Evolutionary conservation across 1,140 invertebrate species (phyloP), one percentile per base, ranked within the genome.

Genomic region (Drosophila baimaii): DNA sequence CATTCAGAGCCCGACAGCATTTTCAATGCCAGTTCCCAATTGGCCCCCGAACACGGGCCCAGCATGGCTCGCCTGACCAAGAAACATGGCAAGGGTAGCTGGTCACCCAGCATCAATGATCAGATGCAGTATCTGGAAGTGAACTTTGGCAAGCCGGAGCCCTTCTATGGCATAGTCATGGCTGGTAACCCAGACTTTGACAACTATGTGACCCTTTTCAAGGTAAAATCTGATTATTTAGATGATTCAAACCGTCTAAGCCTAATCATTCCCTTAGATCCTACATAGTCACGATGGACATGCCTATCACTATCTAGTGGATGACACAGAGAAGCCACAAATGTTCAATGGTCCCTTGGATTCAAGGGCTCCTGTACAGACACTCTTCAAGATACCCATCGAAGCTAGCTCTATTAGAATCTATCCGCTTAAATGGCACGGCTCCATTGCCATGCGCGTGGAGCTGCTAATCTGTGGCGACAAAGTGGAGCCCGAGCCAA

Each of bases 141-240:
- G 7, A 93, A 95, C 81, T 92, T 97, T 7, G 93, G 93, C 0
- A 91, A 89, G 15, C 91, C 93, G 2, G 94, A 95, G 81, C 94
- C 95, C 0, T 91, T 97, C 3, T 97, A 96, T 90, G 96, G 96
- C 0, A 92, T 97, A 9, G 86, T 94, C 25, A 84, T 96, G 61
- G 94, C 95, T 74, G 96, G 96, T 21, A 95, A 93, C 91, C 93
- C 94, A 0, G 64, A 93, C 2, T 94, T 94, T 49, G 93, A 96
- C 75, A 94, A 96, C 80, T 96, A 94, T 85, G 95, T 97, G 17
- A 96, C 96, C 5, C 95, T 95, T 63, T 97, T 95, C 70, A 93
- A 94, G 81, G 91, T 92, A 76, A 66, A n/a, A 8, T 10, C 19
- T 5, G 15, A 35, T 46, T 7, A 15, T 5, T 31, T 15, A 31